phyloP scores from a whole-genome alignment of 1,140 invertebrate genomes.

The Sipha flava region DNA sequence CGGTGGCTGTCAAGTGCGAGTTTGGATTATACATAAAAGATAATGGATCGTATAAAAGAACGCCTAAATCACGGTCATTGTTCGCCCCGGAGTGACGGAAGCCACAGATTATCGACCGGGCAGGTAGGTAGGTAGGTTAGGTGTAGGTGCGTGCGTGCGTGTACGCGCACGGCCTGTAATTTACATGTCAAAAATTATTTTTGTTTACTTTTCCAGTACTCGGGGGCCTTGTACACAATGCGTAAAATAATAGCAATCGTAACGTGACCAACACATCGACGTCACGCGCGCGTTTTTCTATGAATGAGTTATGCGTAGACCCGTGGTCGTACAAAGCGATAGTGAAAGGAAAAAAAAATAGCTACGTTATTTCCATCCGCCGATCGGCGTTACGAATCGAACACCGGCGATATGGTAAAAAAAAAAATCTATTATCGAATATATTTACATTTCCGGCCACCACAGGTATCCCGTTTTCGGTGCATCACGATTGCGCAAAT shows the following conservation, averaged over 20 bases:
- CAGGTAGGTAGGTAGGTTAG: too few species aligned
- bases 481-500: too few species aligned
- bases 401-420: too few species aligned
- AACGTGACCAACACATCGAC: background rate
- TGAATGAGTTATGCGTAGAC: background rate
- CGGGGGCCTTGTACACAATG: background rate
- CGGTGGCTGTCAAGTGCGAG: slow-evolving; percentile 1
- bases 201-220: slow-evolving; percentile 9
- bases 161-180: background rate
- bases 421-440: too few species aligned
- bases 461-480: too few species aligned
- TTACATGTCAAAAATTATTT: slow-evolving; percentile 4
- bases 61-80: slow-evolving; percentile 10
- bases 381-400: too few species aligned
- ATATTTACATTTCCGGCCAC: too few species aligned
- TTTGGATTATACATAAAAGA: slow-evolving; percentile 2
- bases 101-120: slow-evolving; percentile 9
- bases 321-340: too few species aligned
- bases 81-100: background rate
- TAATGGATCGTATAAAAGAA: slow-evolving; percentile 15
- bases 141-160: too few species aligned
- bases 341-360: too few species aligned
- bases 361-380: too few species aligned
- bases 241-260: background rate
- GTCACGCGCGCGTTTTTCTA: background rate